phyloP scores from a whole-genome alignment of 2,888 invertebrate species.

The Hermaeophaga mercurialis region DNA sequence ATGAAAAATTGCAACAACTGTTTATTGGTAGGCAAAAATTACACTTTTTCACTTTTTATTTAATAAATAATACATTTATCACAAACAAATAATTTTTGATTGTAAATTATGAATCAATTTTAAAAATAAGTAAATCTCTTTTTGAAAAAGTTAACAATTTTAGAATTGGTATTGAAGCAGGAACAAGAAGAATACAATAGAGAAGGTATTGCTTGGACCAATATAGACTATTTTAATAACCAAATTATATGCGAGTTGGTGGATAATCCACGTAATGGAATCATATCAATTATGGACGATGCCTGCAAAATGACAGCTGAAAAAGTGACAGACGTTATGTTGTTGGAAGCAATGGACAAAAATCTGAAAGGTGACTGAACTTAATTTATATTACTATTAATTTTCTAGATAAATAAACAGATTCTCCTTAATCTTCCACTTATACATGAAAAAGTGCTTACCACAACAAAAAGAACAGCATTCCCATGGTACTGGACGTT shows the following conservation, averaged over 20 bases:
- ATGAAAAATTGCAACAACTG: conserved; percentile 96
- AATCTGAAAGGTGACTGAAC: conserved; percentile 64
- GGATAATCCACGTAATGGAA: conserved; percentile 89
- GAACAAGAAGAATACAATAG: conserved; percentile 97
- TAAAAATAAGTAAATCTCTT: no score
- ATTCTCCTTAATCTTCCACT: no score
- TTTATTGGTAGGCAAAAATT: conserved; percentile 90
- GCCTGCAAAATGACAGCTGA: conserved; percentile 92
- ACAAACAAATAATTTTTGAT: no score
- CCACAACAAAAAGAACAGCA: no score
- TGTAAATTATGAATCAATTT: no score
- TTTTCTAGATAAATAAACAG: no score
- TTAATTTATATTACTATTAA: no score
- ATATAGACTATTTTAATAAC: conserved; percentile 97
- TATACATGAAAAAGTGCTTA: no score
- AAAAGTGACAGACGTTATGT: conserved; percentile 81
- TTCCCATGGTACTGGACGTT: no score
- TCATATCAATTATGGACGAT: conserved; percentile 93
- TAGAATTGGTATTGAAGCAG: conserved; percentile 94
- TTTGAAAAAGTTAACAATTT: no score
- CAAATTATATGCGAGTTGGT: conserved; percentile 94
- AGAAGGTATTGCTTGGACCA: conserved; percentile 95
- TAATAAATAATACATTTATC: no score
- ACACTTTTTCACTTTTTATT: no score
- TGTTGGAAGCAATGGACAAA: conserved; percentile 92